These are phyloP conservation scores for Tromatobia lineatoria DNA, from an alignment of 2,888 invertebrate genomes.

Conservation along the genomic window DNA sequence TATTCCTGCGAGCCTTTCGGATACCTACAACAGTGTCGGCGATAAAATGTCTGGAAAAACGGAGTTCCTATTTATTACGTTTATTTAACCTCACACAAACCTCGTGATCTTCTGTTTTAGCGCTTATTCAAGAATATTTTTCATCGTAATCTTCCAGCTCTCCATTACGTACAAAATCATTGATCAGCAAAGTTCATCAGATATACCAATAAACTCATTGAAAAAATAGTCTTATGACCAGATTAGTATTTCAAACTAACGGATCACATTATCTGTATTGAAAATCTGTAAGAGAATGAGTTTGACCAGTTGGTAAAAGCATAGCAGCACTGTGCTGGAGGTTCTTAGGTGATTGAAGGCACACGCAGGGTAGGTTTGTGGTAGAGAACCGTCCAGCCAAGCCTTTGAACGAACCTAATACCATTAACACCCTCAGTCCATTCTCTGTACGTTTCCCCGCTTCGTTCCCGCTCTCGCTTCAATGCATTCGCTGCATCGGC, in stretches of 20 bases:
- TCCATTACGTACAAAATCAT: too few species aligned
- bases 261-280: neutral
- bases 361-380: neutral
- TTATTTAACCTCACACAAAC: neutral
- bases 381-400: neutral
- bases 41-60: slow-evolving; percentile 10
- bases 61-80: slow-evolving; percentile 3
- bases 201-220: too few species aligned
- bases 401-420: slow-evolving; percentile 59
- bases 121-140: neutral
- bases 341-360: slow-evolving; percentile 31
- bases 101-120: neutral
- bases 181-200: too few species aligned
- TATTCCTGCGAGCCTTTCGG: slow-evolving; percentile 18
- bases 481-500: slow-evolving; percentile 47
- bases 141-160: too few species aligned
- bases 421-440: slow-evolving; percentile 55
- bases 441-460: slow-evolving; percentile 5
- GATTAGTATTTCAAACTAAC: neutral
- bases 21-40: slow-evolving; percentile 2
- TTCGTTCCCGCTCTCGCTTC: slow-evolving; percentile 31
- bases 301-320: neutral
- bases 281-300: slow-evolving; percentile 1
- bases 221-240: too few species aligned
- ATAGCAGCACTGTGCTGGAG: too few species aligned